Evolutionary conservation across 2,888 invertebrate species (phyloP), one percentile per base, ranked within the genome.

Genomic region (Bugulina stolonifera): DNA sequence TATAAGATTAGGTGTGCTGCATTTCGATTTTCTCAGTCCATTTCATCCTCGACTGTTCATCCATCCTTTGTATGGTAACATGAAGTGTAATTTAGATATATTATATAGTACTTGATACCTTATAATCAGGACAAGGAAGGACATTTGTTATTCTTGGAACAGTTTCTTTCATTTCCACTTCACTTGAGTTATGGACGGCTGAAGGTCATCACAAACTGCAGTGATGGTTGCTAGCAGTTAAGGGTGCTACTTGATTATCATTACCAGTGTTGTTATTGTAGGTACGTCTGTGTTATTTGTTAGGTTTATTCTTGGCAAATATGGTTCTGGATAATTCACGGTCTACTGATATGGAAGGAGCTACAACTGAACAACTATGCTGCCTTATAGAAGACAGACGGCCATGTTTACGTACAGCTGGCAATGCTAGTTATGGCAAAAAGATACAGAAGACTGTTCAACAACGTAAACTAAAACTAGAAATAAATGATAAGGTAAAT

Each of bases 341-440:
- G 43, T 3, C 64, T 2, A n/a, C 64, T 14, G 64, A 64, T 64
- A 2, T 64, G 18, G 64, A 64, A 3, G 64, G 64, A 10, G 64
- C 32, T n/a, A 64, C 64, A 27, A 64, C 64, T 10, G 64, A 70
- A 29, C 70, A 72, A 54, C 72, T 75, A 81, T 96, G 96, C 87
- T 95, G 95, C 87, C 88, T 96, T 78, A 90, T 94, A 80, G 84
- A 84, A 73, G 93, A 93, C 84, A 90, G 90, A 76, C 91, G 91
- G 78, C 88, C 93, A 77, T 97, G 96, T 86, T 88, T 89, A 76
- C 90, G 93, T 81, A 89, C 91, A 73, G 95, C 94, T 77, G 93
- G 94, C 76, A 93, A 94, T 88, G 97, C 97, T 77, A 93, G 94
- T 69, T 97, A 96, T 86, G 95, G 93, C 86, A 96, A 97, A 85